phyloP scores from a whole-genome alignment of 2,113 vertebrate species.

The Chauna torquata region DNA sequence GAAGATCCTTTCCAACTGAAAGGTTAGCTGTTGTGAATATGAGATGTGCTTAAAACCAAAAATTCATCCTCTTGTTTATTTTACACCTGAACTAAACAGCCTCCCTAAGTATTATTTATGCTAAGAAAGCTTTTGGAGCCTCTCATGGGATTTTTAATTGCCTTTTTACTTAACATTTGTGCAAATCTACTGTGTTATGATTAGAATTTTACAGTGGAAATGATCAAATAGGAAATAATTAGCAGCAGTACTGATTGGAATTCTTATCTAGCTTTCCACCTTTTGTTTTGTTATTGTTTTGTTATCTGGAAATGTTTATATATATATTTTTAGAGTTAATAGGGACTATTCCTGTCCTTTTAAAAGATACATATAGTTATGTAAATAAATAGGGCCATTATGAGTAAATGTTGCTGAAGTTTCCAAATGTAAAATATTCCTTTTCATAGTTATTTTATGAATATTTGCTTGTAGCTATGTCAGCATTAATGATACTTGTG shows the following conservation, averaged over 20 bases:
- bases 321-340: background rate
- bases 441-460: background rate
- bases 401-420: background rate
- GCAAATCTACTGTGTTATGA: background rate
- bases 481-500: background rate
- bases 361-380: background rate
- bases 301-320: background rate
- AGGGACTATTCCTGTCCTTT: background rate
- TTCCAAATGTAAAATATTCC: background rate
- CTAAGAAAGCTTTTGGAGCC: background rate
- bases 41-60: background rate
- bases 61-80: background rate
- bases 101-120: background rate
- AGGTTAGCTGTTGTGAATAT: background rate
- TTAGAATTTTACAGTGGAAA: background rate
- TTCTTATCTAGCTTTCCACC: background rate
- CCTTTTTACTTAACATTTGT: background rate
- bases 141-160: background rate
- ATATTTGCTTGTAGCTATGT: background rate
- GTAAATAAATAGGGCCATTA: background rate
- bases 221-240: background rate
- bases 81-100: background rate
- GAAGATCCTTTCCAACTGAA: background rate
- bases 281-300: background rate
- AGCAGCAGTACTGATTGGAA: background rate